phyloP scores from a whole-genome alignment of 2,113 vertebrate genomes.

The Hylia prasina region DNA sequence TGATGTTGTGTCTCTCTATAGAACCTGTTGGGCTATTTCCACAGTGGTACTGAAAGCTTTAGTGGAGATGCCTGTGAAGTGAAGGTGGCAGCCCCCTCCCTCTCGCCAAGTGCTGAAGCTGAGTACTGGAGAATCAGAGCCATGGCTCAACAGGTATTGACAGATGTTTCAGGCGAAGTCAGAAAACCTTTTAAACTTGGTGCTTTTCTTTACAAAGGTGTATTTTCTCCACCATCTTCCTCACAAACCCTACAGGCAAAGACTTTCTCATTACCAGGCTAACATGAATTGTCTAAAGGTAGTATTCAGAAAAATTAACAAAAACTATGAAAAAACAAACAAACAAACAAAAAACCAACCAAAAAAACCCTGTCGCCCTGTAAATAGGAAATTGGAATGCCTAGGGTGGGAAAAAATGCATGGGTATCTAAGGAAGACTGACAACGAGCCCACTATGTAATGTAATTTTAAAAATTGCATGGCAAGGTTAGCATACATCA shows the following conservation, averaged over 20 bases:
- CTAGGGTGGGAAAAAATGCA: background rate
- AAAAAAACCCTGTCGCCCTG: background rate
- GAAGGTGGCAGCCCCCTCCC: slow-evolving; percentile 91
- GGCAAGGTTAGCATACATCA: background rate
- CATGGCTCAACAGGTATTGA: slow-evolving; percentile 94
- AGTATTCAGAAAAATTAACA: background rate
- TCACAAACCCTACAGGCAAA: background rate
- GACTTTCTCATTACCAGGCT: background rate
- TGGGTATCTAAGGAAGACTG: background rate
- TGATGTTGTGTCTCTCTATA: slow-evolving; percentile 59
- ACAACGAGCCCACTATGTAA: background rate
- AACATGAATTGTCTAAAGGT: background rate
- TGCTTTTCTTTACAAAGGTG: background rate
- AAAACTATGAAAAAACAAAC: background rate
- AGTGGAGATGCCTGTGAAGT: slow-evolving; percentile 95
- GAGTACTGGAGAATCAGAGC: slow-evolving; percentile 97
- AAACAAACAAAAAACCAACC: background rate
- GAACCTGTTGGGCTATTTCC: slow-evolving; percentile 95
- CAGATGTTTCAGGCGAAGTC: background rate
- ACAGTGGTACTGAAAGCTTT: slow-evolving; percentile 89
- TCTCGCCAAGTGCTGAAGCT: slow-evolving; percentile 88
- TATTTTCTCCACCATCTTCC: background rate
- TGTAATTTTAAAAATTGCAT: background rate
- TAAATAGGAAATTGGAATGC: background rate
- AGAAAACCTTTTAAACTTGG: background rate